These are phyloP conservation scores for Sturnira hondurensis DNA, from an alignment of 2,113 vertebrate genomes.

Conservation along the genomic window DNA sequence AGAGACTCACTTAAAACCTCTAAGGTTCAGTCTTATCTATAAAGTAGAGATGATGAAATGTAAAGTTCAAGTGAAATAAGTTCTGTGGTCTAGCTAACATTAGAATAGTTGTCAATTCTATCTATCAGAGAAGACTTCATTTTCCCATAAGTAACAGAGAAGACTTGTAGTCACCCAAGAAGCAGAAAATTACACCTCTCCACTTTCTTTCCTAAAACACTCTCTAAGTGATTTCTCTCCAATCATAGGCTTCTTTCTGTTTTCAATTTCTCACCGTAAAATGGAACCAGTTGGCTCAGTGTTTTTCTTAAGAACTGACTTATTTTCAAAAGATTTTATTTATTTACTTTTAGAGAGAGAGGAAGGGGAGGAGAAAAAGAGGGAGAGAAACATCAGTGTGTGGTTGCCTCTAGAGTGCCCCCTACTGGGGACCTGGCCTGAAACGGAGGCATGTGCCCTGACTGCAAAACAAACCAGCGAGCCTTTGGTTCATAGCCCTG, in stretches of 20 bases:
- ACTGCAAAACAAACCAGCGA: too few species aligned
- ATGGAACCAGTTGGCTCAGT: not conserved
- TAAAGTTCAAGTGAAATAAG: not conserved
- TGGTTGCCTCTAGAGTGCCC: too few species aligned
- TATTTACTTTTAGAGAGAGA: too few species aligned
- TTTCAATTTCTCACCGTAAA: constrained; percentile 38
- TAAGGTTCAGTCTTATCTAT: not conserved
- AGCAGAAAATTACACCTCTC: not conserved
- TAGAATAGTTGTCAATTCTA: not conserved
- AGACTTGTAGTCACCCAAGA: not conserved
- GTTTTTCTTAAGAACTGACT: constrained; percentile 26
- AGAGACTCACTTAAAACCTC: not conserved
- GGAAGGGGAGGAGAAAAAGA: too few species aligned
- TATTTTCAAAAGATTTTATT: not conserved
- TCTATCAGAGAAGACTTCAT: not conserved
- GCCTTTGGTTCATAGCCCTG: too few species aligned
- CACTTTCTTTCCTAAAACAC: not conserved
- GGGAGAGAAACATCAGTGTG: too few species aligned
- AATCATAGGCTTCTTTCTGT: not conserved
- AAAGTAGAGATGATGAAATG: not conserved
- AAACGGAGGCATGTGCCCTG: too few species aligned
- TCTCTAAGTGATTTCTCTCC: not conserved
- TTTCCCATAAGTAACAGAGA: not conserved
- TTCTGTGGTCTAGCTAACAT: not conserved
- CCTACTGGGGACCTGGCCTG: too few species aligned